A percentile compares a stretch with the other conserved stretches of the same genome.
phyloP scores from a whole-genome alignment of 2,113 vertebrate species.

The Passer domesticus region DNA sequence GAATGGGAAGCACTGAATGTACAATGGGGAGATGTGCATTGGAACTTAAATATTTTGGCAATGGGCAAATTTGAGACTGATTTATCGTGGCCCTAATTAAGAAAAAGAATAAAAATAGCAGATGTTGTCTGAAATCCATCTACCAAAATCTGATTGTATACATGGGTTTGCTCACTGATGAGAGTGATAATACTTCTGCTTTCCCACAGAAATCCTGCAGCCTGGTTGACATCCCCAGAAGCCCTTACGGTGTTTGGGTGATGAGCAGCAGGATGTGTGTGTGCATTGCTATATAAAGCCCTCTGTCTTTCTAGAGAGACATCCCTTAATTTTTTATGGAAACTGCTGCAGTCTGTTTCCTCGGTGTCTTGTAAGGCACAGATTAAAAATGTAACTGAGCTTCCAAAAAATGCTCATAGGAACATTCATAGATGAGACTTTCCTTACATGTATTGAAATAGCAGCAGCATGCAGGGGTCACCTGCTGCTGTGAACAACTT shows the following conservation, averaged over 20 bases:
- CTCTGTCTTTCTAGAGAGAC: background rate
- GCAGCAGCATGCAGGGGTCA: background rate
- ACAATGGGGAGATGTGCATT: background rate
- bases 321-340: conserved; percentile 19
- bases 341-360: conserved; percentile 33
- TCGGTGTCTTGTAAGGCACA: background rate
- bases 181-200: background rate
- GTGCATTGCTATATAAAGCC: conserved; percentile 17
- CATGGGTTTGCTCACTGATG: background rate
- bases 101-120: background rate
- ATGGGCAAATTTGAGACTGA: background rate
- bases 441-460: background rate
- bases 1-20: background rate
- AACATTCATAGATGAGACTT: background rate
- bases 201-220: background rate
- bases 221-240: background rate
- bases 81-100: background rate
- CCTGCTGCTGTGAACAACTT: background rate
- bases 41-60: background rate
- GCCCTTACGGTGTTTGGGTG: background rate
- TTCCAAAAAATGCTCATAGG: background rate
- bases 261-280: background rate
- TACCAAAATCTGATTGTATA: background rate
- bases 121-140: background rate
- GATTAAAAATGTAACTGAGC: background rate